Percentiles rank a stretch among this genome's conserved stretches.
Conservation (phyloP, 2,113 vertebrate species). For the Vidua chalybeata region DNA sequence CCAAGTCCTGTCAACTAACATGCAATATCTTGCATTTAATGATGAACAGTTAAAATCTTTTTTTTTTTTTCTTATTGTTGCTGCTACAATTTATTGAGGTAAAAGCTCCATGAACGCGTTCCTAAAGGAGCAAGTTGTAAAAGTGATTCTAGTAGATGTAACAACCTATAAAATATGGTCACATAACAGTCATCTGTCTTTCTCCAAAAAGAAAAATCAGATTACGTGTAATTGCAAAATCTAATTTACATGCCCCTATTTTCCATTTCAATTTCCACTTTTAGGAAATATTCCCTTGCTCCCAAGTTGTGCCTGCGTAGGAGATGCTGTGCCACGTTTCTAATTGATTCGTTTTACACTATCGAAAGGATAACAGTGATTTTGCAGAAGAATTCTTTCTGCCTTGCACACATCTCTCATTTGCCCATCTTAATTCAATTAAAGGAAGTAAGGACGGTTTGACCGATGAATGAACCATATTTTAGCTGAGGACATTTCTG, state of each 20-base stretch:
- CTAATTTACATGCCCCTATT: constrained; percentile 51
- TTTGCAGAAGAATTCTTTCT: constrained; percentile 73
- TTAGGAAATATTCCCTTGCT: constrained; percentile 51
- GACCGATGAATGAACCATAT: constrained; percentile 94
- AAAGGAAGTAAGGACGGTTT: constrained; percentile 92
- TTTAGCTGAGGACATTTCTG: constrained; percentile 89
- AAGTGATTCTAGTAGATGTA: constrained; percentile 22
- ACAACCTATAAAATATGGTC: constrained; percentile 48
- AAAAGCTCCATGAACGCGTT: not conserved
- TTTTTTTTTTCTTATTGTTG: not conserved
- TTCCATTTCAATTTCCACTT: constrained; percentile 65
- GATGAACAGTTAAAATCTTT: not conserved
- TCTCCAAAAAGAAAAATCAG: constrained; percentile 57
- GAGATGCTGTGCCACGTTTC: constrained; percentile 70
- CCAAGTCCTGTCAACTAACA: not conserved
- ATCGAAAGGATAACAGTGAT: constrained; percentile 69
- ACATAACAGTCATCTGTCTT: constrained; percentile 41
- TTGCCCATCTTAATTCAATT: constrained; percentile 99
- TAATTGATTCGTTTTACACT: constrained; percentile 85
- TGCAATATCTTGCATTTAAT: not conserved
- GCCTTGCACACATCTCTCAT: constrained; percentile 88
- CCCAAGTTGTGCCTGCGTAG: constrained; percentile 55
- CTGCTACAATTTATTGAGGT: not conserved
- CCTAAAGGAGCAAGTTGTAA: constrained; percentile 17
- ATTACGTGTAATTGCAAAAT: constrained; percentile 61